Evolutionary conservation across 2,113 vertebrate genomes (phyloP), one percentile per base, ranked within the genome.

Genomic region (Grammomys surdaster): DNA sequence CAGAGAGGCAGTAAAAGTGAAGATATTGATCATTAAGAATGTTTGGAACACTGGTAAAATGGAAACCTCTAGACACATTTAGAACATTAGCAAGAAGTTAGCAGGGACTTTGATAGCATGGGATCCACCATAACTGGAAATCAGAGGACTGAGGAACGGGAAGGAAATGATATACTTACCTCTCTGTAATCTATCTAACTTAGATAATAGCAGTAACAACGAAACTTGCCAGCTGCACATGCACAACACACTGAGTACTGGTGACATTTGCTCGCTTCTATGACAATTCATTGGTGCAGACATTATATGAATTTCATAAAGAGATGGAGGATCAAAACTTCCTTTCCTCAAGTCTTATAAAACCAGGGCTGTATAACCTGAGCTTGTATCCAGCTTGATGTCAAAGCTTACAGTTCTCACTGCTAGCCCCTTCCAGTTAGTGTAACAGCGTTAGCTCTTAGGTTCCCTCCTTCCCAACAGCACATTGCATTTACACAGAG

Each of bases 371-470:
- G 84, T 65, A 33, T 31, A 51, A 63, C 19, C 48, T 70, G 46
- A 95, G 17, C 31, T 69, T 5, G 14, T 67, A 33, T 63, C 7
- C 40, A 72, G 10, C 9, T 16, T 2, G 73, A 90, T 36, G 24
- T n/a, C 28, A 65, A 80, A 58, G 43, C 48, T 54, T 10, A 65
- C 10, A 20, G 58, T 17, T 91, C 16, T 33, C 31, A 24, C 2
- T 11, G 26, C 20, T 70, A 1, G 11, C 20, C n/a, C 16, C 51
- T 43, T 0, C 43, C 67, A 24, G 60, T 8, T 7, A 19, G 7
- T 40, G 1, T 3, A 14, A 9, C 31, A 48, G 43, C 2, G 14
- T 5, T 4, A n/a, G 3, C 26, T 78, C 26, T 4, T n/a, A 6
- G 33, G 12, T 28, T 11, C 0, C 4, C 10, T 40, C 2, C 22